Evolutionary conservation across 64 coral and sea anemone species (phyloP).

Genomic region (Catalaphyllia jardinei): DNA sequence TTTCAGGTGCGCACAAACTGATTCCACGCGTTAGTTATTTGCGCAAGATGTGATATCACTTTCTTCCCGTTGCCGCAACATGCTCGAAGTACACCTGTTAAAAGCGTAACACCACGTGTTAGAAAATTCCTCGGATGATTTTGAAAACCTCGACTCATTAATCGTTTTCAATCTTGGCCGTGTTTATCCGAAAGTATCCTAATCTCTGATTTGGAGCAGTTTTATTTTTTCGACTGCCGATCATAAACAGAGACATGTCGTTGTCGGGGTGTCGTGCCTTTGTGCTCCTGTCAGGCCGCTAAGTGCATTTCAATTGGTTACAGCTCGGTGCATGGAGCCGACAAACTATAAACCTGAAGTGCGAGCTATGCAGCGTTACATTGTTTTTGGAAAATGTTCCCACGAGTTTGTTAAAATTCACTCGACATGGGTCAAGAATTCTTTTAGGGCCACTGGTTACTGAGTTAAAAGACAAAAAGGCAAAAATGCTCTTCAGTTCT

Average conservation of each 20-base stretch:
- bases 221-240: background rate
- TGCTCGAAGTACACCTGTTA: slow-evolving; percentile 16
- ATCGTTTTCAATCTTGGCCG: background rate
- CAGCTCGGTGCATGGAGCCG: background rate
- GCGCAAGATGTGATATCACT: background rate
- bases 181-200: background rate
- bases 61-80: background rate
- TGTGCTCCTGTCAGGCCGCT: background rate
- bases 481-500: background rate
- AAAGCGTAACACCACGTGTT: slow-evolving; percentile 26
- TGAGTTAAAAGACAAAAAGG: background rate
- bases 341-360: background rate
- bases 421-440: slow-evolving; percentile 9
- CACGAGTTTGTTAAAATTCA: slow-evolving; percentile 17
- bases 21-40: background rate
- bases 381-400: background rate
- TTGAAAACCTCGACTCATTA: background rate
- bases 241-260: background rate
- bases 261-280: background rate
- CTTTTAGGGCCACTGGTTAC: background rate
- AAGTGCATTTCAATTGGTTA: background rate
- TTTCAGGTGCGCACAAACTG: slow-evolving; percentile 8
- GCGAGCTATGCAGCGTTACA: background rate
- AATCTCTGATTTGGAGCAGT: background rate
- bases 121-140: slow-evolving; percentile 13